Conservation (phyloP, 2,113 vertebrate genomes). For the Atractosteus spatula region DNA sequence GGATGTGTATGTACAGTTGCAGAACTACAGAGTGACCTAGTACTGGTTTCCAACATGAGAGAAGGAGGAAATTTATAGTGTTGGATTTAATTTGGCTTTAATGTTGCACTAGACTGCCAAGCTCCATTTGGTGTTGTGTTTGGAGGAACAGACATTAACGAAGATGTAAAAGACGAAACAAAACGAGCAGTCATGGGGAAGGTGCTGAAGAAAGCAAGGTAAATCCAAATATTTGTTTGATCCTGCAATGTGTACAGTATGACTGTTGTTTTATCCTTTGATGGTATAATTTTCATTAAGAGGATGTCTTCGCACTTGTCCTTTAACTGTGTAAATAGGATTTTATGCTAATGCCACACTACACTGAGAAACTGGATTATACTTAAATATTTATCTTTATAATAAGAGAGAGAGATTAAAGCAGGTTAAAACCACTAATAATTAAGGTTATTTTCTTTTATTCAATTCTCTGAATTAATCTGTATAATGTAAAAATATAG, state of each 20-base stretch:
- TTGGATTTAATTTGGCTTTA: constrained; percentile 33
- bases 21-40: background rate
- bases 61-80: background rate
- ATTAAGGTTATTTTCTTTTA: too few relatives aligned
- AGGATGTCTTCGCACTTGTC: too few relatives aligned
- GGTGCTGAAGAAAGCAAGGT: constrained; percentile 87
- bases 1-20: background rate
- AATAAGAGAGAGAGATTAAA: too few relatives aligned
- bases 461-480: too few relatives aligned
- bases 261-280: too few relatives aligned
- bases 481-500: too few relatives aligned
- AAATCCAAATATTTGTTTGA: constrained; percentile 14
- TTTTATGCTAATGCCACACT: too few relatives aligned
- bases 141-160: constrained; percentile 93
- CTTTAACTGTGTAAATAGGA: too few relatives aligned
- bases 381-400: too few relatives aligned
- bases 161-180: constrained; percentile 77
- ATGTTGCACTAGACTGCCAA: constrained; percentile 61
- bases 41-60: background rate
- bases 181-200: constrained; percentile 79
- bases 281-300: too few relatives aligned
- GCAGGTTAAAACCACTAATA: too few relatives aligned
- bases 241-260: background rate
- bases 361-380: too few relatives aligned
- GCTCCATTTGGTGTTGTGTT: constrained; percentile 89